Conservation (phyloP, 2,797 vertebrate genomes). For the Eurystomus glaucurus region DNA sequence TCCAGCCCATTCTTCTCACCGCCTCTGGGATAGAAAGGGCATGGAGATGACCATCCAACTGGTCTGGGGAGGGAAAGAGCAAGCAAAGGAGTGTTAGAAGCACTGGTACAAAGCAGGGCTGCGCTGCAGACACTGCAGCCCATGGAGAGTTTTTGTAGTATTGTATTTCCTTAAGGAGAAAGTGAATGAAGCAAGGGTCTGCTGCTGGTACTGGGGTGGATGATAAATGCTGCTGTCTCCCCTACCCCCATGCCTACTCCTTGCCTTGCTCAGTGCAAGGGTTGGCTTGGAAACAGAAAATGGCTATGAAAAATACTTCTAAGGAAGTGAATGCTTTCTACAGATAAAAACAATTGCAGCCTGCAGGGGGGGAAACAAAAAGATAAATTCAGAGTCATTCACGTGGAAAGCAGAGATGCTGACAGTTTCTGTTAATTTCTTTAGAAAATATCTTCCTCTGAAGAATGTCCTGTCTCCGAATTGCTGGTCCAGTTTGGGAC, state of each 20-base stretch:
- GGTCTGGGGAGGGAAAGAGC: neutral
- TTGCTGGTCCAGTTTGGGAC: neutral
- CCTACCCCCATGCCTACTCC: neutral
- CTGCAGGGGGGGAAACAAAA: neutral
- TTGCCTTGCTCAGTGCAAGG: neutral
- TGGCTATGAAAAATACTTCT: neutral
- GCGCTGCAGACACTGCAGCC: neutral
- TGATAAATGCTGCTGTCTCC: neutral
- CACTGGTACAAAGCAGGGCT: neutral
- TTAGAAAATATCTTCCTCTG: slow-evolving; percentile 26
- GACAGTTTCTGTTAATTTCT: slow-evolving; percentile 15
- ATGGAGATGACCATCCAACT: neutral
- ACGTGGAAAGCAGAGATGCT: neutral
- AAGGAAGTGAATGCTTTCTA: neutral
- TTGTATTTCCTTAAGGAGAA: neutral
- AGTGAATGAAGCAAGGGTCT: neutral
- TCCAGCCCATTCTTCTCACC: neutral
- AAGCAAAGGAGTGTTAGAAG: neutral
- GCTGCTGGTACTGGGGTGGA: neutral
- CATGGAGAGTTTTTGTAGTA: neutral
- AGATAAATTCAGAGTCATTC: neutral
- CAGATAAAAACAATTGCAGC: neutral
- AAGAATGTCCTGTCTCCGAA: neutral
- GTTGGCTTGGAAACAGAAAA: neutral
- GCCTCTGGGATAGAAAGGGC: neutral